These are phyloP conservation scores for Halcyon smyrnensis DNA, from an alignment of 2,797 vertebrate species.

Conservation along the genomic window DNA sequence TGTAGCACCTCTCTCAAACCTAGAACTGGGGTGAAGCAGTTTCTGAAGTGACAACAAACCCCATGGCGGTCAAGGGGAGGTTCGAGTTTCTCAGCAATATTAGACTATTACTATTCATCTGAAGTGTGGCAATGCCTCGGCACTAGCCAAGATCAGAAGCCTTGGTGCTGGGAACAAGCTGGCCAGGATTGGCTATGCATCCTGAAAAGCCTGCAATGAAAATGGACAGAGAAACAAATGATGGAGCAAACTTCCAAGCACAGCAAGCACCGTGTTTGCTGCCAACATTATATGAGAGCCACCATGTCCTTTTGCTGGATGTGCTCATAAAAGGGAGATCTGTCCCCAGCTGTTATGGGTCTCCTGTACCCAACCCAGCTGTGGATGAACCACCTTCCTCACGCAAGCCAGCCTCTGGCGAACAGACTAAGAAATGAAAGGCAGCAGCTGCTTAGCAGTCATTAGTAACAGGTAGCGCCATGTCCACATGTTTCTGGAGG, in stretches of 20 bases:
- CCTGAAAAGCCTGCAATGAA: not conserved
- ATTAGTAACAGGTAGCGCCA: not conserved
- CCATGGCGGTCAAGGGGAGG: rapidly evolving
- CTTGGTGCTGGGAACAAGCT: not conserved
- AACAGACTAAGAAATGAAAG: not conserved
- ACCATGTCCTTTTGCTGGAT: not conserved
- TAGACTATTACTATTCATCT: not conserved
- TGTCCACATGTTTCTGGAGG: not conserved
- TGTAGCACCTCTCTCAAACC: not conserved
- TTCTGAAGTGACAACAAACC: not conserved
- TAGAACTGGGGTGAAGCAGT: not conserved
- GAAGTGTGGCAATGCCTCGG: not conserved
- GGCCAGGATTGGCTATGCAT: not conserved
- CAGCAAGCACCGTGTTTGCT: not conserved
- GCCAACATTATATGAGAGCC: not conserved
- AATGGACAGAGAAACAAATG: rapidly evolving
- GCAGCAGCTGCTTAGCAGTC: not conserved
- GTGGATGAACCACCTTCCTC: not conserved
- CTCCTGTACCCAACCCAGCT: not conserved
- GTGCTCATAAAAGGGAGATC: not conserved
- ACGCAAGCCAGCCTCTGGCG: not conserved
- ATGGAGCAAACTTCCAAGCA: not conserved
- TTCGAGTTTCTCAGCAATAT: not conserved
- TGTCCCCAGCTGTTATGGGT: not conserved
- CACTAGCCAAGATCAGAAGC: not conserved